Evolutionary conservation across 2,797 vertebrate genomes (phyloP).

Genomic region (Melopsittacus undulatus): DNA sequence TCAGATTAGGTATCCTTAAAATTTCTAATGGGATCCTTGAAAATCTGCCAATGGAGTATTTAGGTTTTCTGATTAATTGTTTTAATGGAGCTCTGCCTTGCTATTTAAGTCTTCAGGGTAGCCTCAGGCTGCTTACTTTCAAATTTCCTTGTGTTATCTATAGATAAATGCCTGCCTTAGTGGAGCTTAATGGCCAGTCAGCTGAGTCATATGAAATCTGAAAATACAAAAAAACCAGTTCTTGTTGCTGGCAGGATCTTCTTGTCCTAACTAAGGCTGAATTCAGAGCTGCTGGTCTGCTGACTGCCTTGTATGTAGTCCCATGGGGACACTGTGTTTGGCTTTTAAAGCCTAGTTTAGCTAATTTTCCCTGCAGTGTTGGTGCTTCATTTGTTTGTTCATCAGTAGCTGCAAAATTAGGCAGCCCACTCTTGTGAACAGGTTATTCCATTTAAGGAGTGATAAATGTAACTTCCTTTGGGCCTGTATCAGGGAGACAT

Average conservation of each 20-base stretch:
- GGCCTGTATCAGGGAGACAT: accelerated
- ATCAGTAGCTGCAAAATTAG: neutral
- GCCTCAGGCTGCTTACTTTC: slow-evolving; percentile 64
- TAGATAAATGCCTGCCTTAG: slow-evolving; percentile 38
- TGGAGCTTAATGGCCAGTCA: slow-evolving; percentile 57
- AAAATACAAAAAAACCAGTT: slow-evolving; percentile 17
- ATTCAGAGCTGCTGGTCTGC: neutral
- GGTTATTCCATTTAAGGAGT: neutral
- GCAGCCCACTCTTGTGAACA: neutral
- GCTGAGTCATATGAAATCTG: slow-evolving; percentile 51
- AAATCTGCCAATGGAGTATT: slow-evolving; percentile 55
- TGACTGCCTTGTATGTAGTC: neutral
- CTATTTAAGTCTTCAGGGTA: slow-evolving; percentile 63
- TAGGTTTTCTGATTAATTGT: slow-evolving; percentile 61
- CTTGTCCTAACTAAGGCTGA: neutral
- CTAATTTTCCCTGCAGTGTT: neutral
- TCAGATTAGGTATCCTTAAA: slow-evolving; percentile 45
- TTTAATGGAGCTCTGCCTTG: slow-evolving; percentile 65
- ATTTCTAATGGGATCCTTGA: slow-evolving; percentile 69
- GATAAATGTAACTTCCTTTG: neutral
- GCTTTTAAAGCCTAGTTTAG: neutral
- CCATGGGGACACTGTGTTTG: neutral
- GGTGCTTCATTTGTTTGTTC: neutral
- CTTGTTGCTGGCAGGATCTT: slow-evolving; percentile 21
- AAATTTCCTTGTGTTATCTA: slow-evolving; percentile 65